Evolutionary conservation across 1,140 invertebrate species (phyloP), one percentile per base, ranked within the genome.

Genomic region (Mylabris phalerata): DNA sequence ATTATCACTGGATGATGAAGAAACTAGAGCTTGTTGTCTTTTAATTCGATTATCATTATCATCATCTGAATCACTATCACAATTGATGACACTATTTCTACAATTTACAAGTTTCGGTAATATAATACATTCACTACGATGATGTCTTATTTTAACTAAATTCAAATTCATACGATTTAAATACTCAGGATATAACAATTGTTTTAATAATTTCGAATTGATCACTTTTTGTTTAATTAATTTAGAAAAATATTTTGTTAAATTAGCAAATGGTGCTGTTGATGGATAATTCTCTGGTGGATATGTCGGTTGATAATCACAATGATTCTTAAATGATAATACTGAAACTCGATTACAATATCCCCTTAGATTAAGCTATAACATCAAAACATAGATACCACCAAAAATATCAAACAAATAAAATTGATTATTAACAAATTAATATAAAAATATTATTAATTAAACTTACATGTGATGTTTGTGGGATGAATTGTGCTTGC

Each of bases 181-280:
- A 78, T 81, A 82, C 72, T 85, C 80, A 4, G 80, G 73, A 72
- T 87, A 87, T 26, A 90, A 75, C 42, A 92, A 75, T 70, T 83
- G 80, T 73, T 89, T 87, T 39, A 91, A 75, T 66, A 90, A 79
- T 67, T 82, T 80, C 48, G 82, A 75, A 4, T 82, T 83, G 55
- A 92, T 83, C 3, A 86, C 73, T 66, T 85, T 85, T 66, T 82
- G 80, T 67, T 83, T 83, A 6, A 90, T 84, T 46, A 89, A 79
- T 65, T 82, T 81, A 39, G 83, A 83, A 68, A 89, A 89, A 67
- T 84, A 85, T 66, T 83, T 84, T 19, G 87, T 88, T 25, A 92
- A 79, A 44, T 83, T 82, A 62, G 83, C 79, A 70, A 86, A 88
- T 10, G 85, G 85, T 24, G 83, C 80, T 48, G 83, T 81, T 45